phyloP scores from a whole-genome alignment of 2,113 vertebrate species.

The Alligator sinensis region DNA sequence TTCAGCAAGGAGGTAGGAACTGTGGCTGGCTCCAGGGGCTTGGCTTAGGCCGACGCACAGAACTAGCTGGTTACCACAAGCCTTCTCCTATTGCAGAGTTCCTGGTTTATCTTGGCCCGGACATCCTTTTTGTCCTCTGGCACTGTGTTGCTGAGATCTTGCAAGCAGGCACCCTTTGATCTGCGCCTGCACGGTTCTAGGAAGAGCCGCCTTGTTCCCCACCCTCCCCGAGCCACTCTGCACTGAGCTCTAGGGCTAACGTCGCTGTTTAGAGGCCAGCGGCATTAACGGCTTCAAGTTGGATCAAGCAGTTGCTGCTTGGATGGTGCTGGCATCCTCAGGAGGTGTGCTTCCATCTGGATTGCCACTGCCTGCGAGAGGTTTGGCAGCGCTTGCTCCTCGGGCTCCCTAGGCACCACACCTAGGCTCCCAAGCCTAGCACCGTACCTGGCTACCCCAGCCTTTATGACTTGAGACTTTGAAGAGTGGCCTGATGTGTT shows the following conservation, averaged over 20 bases:
- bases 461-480: rapidly evolving
- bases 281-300: rapidly evolving
- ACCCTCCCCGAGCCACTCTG: neutral
- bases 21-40: neutral
- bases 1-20: neutral
- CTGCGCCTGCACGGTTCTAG: constrained; percentile 23
- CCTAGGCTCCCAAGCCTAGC: neutral
- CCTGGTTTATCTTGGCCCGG: constrained; percentile 21
- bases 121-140: constrained; percentile 24
- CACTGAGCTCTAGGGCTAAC: rapidly evolving
- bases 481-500: neutral
- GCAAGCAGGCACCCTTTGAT: neutral
- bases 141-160: neutral
- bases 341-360: neutral
- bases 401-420: neutral
- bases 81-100: neutral
- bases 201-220: constrained; percentile 5
- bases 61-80: neutral
- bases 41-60: neutral
- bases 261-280: neutral
- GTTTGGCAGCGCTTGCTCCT: neutral
- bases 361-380: neutral
- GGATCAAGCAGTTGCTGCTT: too few species aligned
- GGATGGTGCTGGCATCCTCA: neutral
- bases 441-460: neutral